Conservation (phyloP, 2,797 vertebrate genomes). For the Cynodonichthys magdalenae region DNA sequence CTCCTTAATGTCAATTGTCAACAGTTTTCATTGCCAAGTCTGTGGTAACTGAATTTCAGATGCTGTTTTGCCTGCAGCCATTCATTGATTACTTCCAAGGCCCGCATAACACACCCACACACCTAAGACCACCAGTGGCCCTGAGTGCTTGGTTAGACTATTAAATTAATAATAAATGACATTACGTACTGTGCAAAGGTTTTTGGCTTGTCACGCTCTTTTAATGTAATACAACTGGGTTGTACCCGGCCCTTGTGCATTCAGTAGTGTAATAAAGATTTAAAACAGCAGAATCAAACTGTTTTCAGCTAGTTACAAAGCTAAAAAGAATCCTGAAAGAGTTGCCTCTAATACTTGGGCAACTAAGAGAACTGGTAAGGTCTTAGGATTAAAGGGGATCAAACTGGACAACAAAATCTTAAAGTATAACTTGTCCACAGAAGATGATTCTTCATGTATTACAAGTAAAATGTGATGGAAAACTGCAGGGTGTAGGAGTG, state of each 20-base stretch:
- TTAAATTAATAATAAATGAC: conserved; percentile 29
- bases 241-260: not conserved
- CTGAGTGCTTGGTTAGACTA: conserved; percentile 17
- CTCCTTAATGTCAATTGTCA: conserved; percentile 64
- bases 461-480: not conserved
- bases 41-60: conserved; percentile 65
- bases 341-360: not conserved
- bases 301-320: not conserved
- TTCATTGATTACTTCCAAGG: conserved; percentile 52
- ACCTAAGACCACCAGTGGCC: conserved; percentile 2
- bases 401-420: not conserved
- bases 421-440: not conserved
- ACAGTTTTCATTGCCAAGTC: conserved; percentile 56
- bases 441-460: not conserved
- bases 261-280: not conserved
- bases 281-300: not conserved
- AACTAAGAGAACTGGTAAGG: not conserved
- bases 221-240: not conserved
- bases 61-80: conserved; percentile 50
- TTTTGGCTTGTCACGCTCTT: conserved; percentile 9
- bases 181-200: not conserved
- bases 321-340: not conserved
- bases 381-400: not conserved
- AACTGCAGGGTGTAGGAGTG: not conserved
- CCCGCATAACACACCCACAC: conserved; percentile 18